These are phyloP conservation scores for Drosophila sproati DNA, from an alignment of 1,140 invertebrate genomes.

Conservation along the genomic window DNA sequence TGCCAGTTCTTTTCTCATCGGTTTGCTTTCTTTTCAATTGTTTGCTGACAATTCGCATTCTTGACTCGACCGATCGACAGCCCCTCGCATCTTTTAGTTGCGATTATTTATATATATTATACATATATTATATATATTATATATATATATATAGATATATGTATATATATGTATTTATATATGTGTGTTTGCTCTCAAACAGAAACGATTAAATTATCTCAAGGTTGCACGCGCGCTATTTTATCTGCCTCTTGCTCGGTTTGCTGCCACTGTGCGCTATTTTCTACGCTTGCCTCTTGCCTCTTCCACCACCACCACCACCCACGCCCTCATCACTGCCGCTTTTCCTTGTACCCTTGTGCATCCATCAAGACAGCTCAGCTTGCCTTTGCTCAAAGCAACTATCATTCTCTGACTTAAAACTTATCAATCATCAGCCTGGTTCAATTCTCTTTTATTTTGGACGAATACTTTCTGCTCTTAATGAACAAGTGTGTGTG, in stretches of 20 bases:
- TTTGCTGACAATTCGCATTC: conserved; percentile 60
- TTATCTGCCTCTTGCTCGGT: conserved; percentile 41
- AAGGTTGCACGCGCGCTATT: conserved; percentile 75
- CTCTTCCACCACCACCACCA: no score
- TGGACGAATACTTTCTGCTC: no score
- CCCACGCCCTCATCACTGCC: neutral
- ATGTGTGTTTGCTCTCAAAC: conserved; percentile 66
- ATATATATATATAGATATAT: conserved; percentile 19
- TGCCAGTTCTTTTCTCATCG: conserved; percentile 14
- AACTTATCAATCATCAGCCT: no score
- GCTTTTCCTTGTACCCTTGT: no score
- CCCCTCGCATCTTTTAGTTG: conserved; percentile 12
- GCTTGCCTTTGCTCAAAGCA: no score
- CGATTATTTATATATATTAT: conserved; percentile 3
- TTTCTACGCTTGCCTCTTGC: conserved; percentile 25
- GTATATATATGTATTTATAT: conserved; percentile 11
- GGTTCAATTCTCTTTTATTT: no score
- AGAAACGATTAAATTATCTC: conserved; percentile 78
- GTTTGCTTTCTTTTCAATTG: conserved; percentile 62
- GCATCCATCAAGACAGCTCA: no score
- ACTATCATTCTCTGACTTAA: no score
- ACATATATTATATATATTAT: conserved; percentile 11
- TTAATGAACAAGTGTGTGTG: no score
- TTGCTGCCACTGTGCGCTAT: conserved; percentile 27
- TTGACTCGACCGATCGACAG: conserved; percentile 63